Conservation (phyloP, 2,113 vertebrate genomes). For the Morphnarchus princeps region DNA sequence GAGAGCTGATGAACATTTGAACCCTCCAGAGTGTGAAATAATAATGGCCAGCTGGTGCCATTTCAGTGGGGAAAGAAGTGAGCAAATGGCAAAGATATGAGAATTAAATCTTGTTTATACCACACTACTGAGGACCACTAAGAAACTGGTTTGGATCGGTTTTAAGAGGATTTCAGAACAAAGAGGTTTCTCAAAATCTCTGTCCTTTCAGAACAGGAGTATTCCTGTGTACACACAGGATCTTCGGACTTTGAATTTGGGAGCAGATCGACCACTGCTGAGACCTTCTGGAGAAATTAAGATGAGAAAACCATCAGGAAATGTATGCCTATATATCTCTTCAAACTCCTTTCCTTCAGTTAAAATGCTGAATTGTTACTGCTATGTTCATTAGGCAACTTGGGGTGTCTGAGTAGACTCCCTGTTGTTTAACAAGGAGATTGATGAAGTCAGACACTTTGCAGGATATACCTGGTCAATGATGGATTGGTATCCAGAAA, state of each 20-base stretch:
- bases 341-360: neutral
- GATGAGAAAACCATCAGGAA: neutral
- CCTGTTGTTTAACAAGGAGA: neutral
- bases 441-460: neutral
- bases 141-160: neutral
- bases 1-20: slow-evolving; percentile 12
- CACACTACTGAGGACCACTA: neutral
- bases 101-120: neutral
- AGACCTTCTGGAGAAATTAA: neutral
- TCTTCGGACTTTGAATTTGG: neutral
- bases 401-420: neutral
- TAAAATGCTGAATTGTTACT: neutral
- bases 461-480: neutral
- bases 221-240: neutral
- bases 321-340: neutral
- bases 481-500: neutral
- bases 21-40: slow-evolving; percentile 28
- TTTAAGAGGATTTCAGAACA: slow-evolving; percentile 33
- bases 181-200: neutral
- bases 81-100: slow-evolving; percentile 11
- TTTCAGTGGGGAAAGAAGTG: neutral
- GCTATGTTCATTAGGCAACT: neutral
- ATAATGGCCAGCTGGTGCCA: slow-evolving; percentile 26
- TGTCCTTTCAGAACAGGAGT: neutral
- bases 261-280: neutral